Conservation (phyloP, 2,888 invertebrate species). For the Blastobasis adustella region DNA sequence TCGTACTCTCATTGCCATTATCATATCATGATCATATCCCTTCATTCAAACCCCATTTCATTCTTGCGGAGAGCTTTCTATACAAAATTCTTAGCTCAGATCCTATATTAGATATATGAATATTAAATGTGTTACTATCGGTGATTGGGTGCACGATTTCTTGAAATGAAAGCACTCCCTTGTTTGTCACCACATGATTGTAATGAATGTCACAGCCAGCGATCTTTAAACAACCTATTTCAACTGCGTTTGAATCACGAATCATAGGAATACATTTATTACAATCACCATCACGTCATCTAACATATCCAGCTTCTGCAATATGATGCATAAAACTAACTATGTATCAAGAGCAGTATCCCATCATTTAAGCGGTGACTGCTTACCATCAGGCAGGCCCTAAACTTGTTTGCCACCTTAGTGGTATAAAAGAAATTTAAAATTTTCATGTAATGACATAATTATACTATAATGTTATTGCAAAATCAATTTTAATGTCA, state of each 20-base stretch:
- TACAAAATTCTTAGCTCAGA: constrained; percentile 7
- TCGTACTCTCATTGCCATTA: constrained; percentile 36
- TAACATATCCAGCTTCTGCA: constrained; percentile 61
- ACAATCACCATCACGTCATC: constrained; percentile 58
- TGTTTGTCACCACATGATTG: constrained; percentile 49
- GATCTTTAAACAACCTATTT: constrained; percentile 11
- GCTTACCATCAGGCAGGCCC: too few relatives aligned
- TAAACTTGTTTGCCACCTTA: too few relatives aligned
- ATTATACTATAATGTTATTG: too few relatives aligned
- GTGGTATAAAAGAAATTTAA: too few relatives aligned
- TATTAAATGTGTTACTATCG: constrained; percentile 20
- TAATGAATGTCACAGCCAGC: constrained; percentile 42
- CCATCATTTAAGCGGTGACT: not conserved
- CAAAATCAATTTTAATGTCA: not conserved
- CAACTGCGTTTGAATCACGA: constrained; percentile 13
- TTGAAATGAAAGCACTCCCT: constrained; percentile 65
- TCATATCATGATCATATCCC: constrained; percentile 4
- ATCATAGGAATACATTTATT: constrained; percentile 44
- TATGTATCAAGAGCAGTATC: constrained; percentile 49
- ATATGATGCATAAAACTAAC: constrained; percentile 66
- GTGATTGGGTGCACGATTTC: constrained; percentile 71
- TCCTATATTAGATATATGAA: constrained; percentile 9
- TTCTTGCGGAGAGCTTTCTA: constrained; percentile 64
- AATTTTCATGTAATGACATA: too few relatives aligned
- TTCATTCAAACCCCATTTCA: constrained; percentile 74